Percentiles rank a stretch among this genome's conserved stretches.
Conservation (phyloP, 2,113 vertebrate genomes). For the Sebastes schlegelii region DNA sequence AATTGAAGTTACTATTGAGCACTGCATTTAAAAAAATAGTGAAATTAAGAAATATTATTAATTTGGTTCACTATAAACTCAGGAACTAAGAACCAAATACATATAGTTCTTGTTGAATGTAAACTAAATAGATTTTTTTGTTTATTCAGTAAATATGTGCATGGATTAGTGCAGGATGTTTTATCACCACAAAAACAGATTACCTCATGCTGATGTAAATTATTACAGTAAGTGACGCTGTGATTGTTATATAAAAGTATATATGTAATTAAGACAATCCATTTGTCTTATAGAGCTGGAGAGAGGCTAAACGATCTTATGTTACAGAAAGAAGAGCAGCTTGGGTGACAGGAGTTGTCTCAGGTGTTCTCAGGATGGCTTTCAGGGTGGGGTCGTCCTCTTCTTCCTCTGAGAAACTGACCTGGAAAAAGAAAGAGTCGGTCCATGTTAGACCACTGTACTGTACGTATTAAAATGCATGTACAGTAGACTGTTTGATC, state of each 20-base stretch:
- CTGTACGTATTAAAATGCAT: constrained; percentile 24
- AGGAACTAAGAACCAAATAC: too few relatives aligned
- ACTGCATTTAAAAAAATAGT: background rate
- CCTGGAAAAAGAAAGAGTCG: constrained; percentile 55
- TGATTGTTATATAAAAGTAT: background rate
- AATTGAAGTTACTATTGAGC: background rate
- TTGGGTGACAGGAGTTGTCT: constrained; percentile 62
- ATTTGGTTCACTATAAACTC: too few relatives aligned
- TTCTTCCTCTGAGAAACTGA: constrained; percentile 67
- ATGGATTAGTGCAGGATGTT: constrained; percentile 2
- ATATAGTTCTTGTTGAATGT: background rate
- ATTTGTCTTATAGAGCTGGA: background rate
- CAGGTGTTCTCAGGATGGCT: constrained; percentile 63
- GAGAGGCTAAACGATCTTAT: constrained; percentile 57
- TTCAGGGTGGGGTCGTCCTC: constrained; percentile 71
- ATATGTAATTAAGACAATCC: background rate
- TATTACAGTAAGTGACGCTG: background rate
- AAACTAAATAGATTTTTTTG: too few relatives aligned
- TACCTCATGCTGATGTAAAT: background rate
- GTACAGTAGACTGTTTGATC: background rate
- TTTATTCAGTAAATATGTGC: background rate
- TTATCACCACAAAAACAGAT: background rate
- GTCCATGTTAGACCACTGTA: constrained; percentile 18
- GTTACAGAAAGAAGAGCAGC: constrained; percentile 60
- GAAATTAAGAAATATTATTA: too few relatives aligned